Evolutionary conservation across 2,888 invertebrate species (phyloP).

Genomic region (Prostheceraeus crozeri): DNA sequence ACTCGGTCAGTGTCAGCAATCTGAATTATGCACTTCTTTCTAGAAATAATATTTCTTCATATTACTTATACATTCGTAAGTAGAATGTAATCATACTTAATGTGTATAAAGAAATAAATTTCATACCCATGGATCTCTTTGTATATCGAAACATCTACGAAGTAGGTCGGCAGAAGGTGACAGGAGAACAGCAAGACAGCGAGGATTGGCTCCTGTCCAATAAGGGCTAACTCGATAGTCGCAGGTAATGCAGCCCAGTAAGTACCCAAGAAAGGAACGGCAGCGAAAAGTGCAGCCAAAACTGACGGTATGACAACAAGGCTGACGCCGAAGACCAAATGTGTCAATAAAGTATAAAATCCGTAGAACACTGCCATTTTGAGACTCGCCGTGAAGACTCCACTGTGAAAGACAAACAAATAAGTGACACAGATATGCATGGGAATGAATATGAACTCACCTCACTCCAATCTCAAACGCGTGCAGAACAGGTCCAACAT

Average conservation of each 20-base stretch:
- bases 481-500: no score
- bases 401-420: conserved; percentile 49
- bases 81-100: no score
- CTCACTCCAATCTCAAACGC: no score
- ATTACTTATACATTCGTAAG: no score
- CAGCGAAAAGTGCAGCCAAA: conserved; percentile 81
- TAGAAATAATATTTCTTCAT: no score
- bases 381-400: conserved; percentile 87
- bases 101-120: no score
- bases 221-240: conserved; percentile 84
- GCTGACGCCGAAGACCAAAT: conserved; percentile 82
- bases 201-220: conserved; percentile 72
- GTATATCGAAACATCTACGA: conserved; percentile 90
- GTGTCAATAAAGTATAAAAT: conserved; percentile 93
- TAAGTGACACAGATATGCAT: no score
- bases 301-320: conserved; percentile 90
- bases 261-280: conserved; percentile 87
- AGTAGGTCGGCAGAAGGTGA: conserved; percentile 79
- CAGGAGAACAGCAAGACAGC: conserved; percentile 73
- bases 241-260: conserved; percentile 92
- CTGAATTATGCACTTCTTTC: no score
- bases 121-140: conserved; percentile 96
- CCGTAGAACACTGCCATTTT: conserved; percentile 96
- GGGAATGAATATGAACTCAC: no score
- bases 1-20: no score